Evolutionary conservation across 2,113 vertebrate genomes (phyloP).

Genomic region (Stegostoma tigrinum): DNA sequence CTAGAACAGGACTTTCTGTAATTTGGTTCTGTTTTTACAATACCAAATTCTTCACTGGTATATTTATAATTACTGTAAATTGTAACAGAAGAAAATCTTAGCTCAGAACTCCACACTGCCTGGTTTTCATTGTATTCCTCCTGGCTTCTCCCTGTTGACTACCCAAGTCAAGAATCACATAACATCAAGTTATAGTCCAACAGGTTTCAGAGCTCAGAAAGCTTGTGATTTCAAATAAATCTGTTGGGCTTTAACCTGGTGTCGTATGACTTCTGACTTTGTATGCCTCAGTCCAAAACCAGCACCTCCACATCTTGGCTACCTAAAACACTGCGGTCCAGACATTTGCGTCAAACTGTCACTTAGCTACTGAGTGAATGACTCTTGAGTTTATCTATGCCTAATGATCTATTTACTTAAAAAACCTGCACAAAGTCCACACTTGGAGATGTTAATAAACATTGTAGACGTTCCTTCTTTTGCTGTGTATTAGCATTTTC

Average conservation of each 20-base stretch:
- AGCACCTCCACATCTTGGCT: background rate
- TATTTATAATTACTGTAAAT: background rate
- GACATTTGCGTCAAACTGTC: background rate
- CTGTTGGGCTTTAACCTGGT: too few species aligned
- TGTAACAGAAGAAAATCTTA: background rate
- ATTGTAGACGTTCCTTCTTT: too few species aligned
- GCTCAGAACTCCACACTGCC: background rate
- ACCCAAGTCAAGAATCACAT: background rate
- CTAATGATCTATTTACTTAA: background rate
- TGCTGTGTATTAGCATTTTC: too few species aligned
- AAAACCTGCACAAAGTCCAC: too few species aligned
- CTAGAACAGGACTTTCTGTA: background rate
- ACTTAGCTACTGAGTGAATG: background rate
- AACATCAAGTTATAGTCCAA: too few species aligned
- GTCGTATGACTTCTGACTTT: too few species aligned
- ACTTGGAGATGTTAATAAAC: too few species aligned
- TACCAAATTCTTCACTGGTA: background rate
- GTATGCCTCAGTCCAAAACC: too few species aligned
- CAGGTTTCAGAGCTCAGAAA: too few species aligned
- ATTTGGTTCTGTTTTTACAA: background rate
- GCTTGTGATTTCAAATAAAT: too few species aligned
- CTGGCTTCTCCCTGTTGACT: background rate
- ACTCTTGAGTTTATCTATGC: background rate
- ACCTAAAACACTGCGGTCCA: background rate
- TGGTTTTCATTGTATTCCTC: background rate